Conservation (phyloP, 2,888 invertebrate species). For the Phlogophora meticulosa region DNA sequence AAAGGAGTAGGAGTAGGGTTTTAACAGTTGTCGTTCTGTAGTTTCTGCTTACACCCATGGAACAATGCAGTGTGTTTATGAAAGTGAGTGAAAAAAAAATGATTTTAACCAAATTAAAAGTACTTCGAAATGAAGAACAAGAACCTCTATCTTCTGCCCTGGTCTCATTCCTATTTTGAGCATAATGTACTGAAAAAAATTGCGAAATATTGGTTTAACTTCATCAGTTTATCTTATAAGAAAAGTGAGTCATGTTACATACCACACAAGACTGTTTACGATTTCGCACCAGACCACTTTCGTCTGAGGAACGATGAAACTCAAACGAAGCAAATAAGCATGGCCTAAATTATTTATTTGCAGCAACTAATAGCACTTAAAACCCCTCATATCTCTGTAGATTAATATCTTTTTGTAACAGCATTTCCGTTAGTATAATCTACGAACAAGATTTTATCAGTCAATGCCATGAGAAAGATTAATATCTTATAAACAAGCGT, state of each 20-base stretch:
- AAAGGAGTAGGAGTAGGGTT: no score
- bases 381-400: conserved; percentile 22
- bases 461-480: conserved; percentile 24
- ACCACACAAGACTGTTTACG: conserved; percentile 2
- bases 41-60: no score
- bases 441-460: conserved; percentile 28
- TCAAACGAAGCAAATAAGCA: conserved; percentile 20
- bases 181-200: background rate
- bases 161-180: conserved; percentile 1
- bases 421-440: conserved; percentile 19
- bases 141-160: background rate
- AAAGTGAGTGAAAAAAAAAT: no score
- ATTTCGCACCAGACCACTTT: background rate
- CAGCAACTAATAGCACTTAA: conserved; percentile 21
- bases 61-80: no score
- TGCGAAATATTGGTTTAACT: background rate
- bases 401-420: conserved; percentile 14
- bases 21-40: no score
- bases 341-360: conserved; percentile 17
- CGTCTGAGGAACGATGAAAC: conserved; percentile 10
- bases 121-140: background rate
- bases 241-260: conserved; percentile 1
- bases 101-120: no score
- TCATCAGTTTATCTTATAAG: background rate
- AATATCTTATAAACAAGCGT: conserved; percentile 8